Evolutionary conservation across 2,797 vertebrate species (phyloP).

Genomic region (Chaetodon trifasciatus): DNA sequence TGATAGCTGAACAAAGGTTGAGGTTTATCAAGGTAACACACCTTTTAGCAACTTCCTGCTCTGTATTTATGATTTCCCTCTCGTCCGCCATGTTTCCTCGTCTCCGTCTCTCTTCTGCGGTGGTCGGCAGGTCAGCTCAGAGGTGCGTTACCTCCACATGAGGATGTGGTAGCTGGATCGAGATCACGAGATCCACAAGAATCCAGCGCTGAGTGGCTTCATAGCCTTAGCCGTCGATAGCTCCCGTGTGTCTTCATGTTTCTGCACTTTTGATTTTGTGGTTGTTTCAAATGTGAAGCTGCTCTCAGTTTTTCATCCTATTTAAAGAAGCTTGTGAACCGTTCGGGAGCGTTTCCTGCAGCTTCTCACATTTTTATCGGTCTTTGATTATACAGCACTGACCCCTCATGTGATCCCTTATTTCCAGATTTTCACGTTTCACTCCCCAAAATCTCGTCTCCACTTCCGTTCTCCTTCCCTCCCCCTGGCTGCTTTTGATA

Average conservation of each 20-base stretch:
- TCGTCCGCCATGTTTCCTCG: too few species aligned
- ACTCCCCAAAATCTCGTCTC: conserved; percentile 15
- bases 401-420: background rate
- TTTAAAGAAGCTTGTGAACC: background rate
- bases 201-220: too few species aligned
- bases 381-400: background rate
- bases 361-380: background rate
- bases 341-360: background rate
- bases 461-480: conserved; percentile 1
- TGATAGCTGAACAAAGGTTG: background rate
- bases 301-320: background rate
- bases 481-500: background rate
- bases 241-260: too few species aligned
- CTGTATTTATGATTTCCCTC: too few species aligned
- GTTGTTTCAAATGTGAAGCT: background rate
- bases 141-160: too few species aligned
- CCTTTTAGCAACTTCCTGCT: too few species aligned
- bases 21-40: too few species aligned
- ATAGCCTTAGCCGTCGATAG: too few species aligned
- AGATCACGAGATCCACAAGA: too few species aligned
- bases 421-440: conserved; percentile 4
- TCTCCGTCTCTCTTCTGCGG: too few species aligned
- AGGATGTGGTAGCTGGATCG: too few species aligned
- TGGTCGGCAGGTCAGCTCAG: too few species aligned
- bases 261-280: background rate